A percentile compares a stretch with the other conserved stretches of the same genome.
phyloP scores from a whole-genome alignment of 2,797 vertebrate species.

The Eospalax fontanierii region DNA sequence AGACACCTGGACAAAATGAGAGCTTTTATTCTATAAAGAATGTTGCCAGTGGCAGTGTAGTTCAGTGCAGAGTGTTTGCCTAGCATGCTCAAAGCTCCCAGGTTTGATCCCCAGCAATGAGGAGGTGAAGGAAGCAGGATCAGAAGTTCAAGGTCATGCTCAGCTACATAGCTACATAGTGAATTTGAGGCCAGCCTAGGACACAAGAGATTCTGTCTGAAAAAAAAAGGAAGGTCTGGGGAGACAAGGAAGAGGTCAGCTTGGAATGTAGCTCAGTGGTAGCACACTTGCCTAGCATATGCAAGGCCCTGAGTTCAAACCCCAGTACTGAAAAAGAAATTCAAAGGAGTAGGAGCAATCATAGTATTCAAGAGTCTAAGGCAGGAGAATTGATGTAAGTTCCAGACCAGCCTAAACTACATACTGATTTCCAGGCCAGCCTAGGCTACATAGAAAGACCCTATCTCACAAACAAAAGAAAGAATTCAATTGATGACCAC shows the following conservation, averaged over 20 bases:
- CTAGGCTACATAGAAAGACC: background rate
- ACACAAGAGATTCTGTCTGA: background rate
- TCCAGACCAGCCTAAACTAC: too few species aligned
- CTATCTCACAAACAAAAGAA: background rate
- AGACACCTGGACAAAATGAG: background rate
- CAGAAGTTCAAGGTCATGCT: background rate
- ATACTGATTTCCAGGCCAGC: background rate
- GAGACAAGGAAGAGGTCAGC: background rate
- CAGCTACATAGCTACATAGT: too few species aligned
- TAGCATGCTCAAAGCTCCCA: background rate
- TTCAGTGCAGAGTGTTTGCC: background rate
- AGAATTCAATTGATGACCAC: background rate
- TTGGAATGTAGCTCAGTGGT: background rate
- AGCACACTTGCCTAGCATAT: background rate
- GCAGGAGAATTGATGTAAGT: background rate
- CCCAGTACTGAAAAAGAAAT: background rate
- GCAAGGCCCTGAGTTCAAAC: background rate
- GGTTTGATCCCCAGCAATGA: background rate
- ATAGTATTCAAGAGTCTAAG: background rate
- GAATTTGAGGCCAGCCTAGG: background rate
- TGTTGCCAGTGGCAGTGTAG: background rate
- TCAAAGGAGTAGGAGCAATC: background rate
- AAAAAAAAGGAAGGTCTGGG: too few species aligned
- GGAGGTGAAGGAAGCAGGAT: background rate
- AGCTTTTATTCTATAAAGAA: slow-evolving; percentile 6